phyloP scores from a whole-genome alignment of 2,888 invertebrate genomes.

The Drosophila anomelani region DNA sequence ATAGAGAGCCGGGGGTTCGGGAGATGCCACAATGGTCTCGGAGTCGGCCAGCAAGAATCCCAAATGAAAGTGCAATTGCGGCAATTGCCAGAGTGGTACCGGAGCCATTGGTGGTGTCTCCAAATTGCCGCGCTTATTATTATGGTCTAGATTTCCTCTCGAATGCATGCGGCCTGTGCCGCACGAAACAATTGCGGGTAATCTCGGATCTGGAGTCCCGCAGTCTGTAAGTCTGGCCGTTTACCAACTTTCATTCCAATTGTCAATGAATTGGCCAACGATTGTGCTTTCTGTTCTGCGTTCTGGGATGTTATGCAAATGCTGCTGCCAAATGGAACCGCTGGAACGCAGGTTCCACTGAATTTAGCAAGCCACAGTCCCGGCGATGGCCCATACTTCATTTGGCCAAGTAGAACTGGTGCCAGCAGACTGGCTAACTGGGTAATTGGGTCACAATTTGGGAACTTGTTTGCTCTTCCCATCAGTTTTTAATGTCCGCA shows the following conservation, averaged over 20 bases:
- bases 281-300: slow-evolving; percentile 35
- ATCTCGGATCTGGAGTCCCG: slow-evolving; percentile 14
- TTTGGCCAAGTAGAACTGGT: slow-evolving; percentile 23
- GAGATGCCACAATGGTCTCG: slow-evolving; percentile 2
- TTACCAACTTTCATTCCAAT: slow-evolving; percentile 83
- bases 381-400: slow-evolving; percentile 27
- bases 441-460: slow-evolving; percentile 84
- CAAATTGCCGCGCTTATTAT: slow-evolving; percentile 49
- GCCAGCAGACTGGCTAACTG: slow-evolving; percentile 61
- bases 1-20: slow-evolving; percentile 12
- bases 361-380: slow-evolving; percentile 22
- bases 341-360: slow-evolving; percentile 1
- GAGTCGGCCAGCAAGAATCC: slow-evolving; percentile 32
- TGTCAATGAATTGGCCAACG: slow-evolving; percentile 66
- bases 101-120: slow-evolving; percentile 23
- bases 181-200: slow-evolving; percentile 57
- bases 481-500: slow-evolving; percentile 42
- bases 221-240: slow-evolving; percentile 35
- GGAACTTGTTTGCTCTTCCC: slow-evolving; percentile 80
- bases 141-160: slow-evolving; percentile 52
- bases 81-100: slow-evolving; percentile 18
- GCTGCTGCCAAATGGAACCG: not conserved
- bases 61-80: slow-evolving; percentile 51
- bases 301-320: slow-evolving; percentile 50
- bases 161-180: slow-evolving; percentile 33